Percentiles rank a stretch among this genome's conserved stretches.
Conservation (phyloP, 2,888 invertebrate species). For the Eubasilissa splendida region DNA sequence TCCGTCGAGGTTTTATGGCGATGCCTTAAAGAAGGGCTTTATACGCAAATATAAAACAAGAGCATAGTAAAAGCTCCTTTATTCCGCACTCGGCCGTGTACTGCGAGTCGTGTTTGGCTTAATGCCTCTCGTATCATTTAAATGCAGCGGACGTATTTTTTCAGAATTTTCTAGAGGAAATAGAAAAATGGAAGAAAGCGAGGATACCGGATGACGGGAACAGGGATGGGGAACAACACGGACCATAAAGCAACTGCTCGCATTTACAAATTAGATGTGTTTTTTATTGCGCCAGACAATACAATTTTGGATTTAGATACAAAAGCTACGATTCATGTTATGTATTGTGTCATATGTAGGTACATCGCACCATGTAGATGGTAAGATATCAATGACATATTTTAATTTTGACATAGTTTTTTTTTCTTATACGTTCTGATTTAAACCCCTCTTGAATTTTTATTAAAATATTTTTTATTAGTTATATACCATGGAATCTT, state of each 20-base stretch:
- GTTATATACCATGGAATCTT: no score
- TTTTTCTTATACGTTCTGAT: no score
- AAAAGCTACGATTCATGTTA: no score
- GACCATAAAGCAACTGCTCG: neutral
- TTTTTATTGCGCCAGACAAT: no score
- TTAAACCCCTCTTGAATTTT: no score
- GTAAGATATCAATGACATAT: no score
- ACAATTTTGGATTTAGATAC: no score
- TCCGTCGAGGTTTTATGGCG: slow-evolving; percentile 14
- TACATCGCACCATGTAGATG: no score
- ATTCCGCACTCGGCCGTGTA: neutral
- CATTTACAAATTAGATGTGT: no score
- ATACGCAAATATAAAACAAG: slow-evolving; percentile 11
- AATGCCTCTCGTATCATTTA: neutral
- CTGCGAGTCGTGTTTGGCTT: slow-evolving; percentile 17
- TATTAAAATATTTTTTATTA: no score
- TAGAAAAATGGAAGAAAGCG: neutral
- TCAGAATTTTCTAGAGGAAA: slow-evolving; percentile 25
- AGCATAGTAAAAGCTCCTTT: slow-evolving; percentile 13
- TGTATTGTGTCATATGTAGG: no score
- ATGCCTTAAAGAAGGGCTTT: slow-evolving; percentile 19
- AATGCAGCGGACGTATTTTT: slow-evolving; percentile 29
- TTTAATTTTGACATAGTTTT: no score
- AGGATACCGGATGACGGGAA: neutral
- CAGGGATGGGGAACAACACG: neutral